Percentiles rank a stretch among this genome's conserved stretches.
These are phyloP conservation scores for Ephialtes manifestator DNA, from an alignment of 2,888 invertebrate genomes.

Conservation along the genomic window DNA sequence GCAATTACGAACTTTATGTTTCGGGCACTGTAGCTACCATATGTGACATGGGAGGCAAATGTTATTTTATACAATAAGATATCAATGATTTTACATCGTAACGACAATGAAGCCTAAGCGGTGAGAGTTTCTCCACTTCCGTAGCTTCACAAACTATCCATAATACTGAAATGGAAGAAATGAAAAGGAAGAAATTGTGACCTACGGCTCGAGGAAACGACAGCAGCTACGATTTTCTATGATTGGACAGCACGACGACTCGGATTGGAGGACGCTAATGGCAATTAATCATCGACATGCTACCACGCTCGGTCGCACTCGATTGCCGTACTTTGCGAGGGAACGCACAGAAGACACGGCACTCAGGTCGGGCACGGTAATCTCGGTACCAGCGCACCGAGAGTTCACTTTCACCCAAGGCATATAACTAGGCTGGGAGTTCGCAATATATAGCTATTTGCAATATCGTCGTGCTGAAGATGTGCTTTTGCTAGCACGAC, in stretches of 20 bases:
- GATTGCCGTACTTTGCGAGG: conserved; percentile 75
- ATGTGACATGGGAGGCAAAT: neutral
- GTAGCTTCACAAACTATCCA: neutral
- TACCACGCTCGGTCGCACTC: conserved; percentile 69
- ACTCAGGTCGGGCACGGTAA: conserved; percentile 72
- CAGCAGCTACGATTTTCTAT: conserved; percentile 35
- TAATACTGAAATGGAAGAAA: conserved; percentile 19
- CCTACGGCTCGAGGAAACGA: conserved; percentile 1
- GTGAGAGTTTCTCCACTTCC: conserved; percentile 49
- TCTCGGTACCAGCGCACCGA: conserved; percentile 55
- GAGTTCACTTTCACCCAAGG: conserved; percentile 81
- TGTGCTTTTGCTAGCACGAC: conserved; percentile 72
- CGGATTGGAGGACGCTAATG: conserved; percentile 20
- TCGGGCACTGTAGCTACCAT: neutral
- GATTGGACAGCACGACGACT: conserved; percentile 27
- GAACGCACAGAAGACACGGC: neutral
- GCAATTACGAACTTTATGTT: no score
- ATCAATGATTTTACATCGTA: neutral
- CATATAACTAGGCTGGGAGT: conserved; percentile 58
- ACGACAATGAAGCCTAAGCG: neutral
- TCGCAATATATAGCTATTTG: neutral
- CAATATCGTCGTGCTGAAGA: conserved; percentile 34
- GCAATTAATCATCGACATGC: conserved; percentile 71
- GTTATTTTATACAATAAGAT: conserved; percentile 1
- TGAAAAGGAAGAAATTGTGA: conserved; percentile 36